phyloP scores from a whole-genome alignment of 2,113 vertebrate species.

The pig (Sus scrofa) region T2T-Sscrofa CM000814.6:107187501-107188000 shows the following conservation, averaged over 20 bases:
- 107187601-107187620: background rate
- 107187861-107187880: too few relatives aligned
- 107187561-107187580: background rate
- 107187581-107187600: background rate
- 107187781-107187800: too few relatives aligned
- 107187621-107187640: background rate
- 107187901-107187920: too few relatives aligned
- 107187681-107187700: background rate
- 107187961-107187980: too few relatives aligned
- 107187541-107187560: background rate
- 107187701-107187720: conserved; percentile 23
- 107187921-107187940: too few relatives aligned
- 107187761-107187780: background rate
- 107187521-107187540: background rate
- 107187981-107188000: too few relatives aligned
- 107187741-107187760: background rate
- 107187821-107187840: too few relatives aligned
- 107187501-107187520: background rate
- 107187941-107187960: too few relatives aligned
- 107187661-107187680: background rate
- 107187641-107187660: background rate
- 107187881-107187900: too few relatives aligned
- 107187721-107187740: background rate
- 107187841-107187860: too few relatives aligned
- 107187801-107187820: too few relatives aligned